Evolutionary conservation across 2,797 vertebrate genomes (phyloP), one percentile per base, ranked within the genome.

Genomic region (Liparis tanakae): DNA sequence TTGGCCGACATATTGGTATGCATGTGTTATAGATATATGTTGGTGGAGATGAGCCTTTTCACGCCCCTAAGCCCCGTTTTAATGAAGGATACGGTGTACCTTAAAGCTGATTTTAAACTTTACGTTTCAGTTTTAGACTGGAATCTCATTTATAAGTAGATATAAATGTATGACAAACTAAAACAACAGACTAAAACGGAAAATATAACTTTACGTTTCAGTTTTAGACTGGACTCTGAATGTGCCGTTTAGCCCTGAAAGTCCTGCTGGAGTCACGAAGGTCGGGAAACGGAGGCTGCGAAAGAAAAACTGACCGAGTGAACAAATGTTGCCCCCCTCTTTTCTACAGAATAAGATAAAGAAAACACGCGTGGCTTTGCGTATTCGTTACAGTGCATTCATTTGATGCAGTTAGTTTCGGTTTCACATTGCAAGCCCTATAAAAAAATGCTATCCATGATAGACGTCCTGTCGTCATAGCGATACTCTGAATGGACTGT

Each of bases 291-390:
- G 12, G 30, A 67, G 10, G 54, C 51, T 39, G 7, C 18, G 15
- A 55, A 55, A 55, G 12, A 30, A 30, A 30, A 56, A 61, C 62
- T 54, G 44, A 73, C 25, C 33, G 34, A 58, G 10, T 10, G 14
- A 55, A 41, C 13, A 18, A 51, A 20, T 8, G 10, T 30, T 30
- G 25, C 25, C 2, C 25, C 25, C 2, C 4, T 57, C 44, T 30
- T 62, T 54, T 54, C 30, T 54, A 39, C 56, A 74, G 50, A 60
- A 53, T 2, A 53, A 36, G n/a, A 46, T 1, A 37, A 30, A 41
- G 25, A 51, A 51, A 10, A 22, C 48, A 43, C 10, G 12, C 13
- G 6, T 17, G 48, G 50, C 12, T 22, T 53, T 25, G 7, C 10
- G 2, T 53, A 53, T 22, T 53, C 22, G 50, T 22, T 51, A 10